Evolutionary conservation across 2,113 vertebrate species (phyloP).

Genomic region (Odocoileus hemionus): DNA sequence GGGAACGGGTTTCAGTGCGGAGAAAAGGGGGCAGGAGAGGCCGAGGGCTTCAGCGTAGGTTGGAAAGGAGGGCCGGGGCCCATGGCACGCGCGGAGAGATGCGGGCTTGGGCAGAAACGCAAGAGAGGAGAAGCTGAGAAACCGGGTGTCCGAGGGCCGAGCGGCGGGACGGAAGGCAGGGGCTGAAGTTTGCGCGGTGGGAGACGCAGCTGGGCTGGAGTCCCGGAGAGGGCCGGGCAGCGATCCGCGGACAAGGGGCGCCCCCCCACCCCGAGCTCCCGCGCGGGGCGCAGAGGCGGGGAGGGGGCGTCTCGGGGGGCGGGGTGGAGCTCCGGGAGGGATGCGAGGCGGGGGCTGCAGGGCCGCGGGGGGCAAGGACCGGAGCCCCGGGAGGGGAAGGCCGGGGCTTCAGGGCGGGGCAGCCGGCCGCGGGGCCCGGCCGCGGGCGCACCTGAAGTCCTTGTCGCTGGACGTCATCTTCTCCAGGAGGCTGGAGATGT

Average conservation of each 20-base stretch:
- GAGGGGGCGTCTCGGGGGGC: background rate
- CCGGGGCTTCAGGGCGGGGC: background rate
- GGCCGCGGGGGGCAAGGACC: background rate
- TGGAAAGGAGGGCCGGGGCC: background rate
- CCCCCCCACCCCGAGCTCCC: background rate
- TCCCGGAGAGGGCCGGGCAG: background rate
- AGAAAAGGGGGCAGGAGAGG: background rate
- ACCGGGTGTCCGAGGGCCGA: background rate
- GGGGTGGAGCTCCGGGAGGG: background rate
- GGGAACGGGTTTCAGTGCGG: background rate
- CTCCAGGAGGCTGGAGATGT: constrained; percentile 92
- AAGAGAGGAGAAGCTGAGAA: background rate
- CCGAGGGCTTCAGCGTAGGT: background rate
- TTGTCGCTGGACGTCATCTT: constrained; percentile 96
- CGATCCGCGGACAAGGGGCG: background rate
- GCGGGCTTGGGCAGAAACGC: background rate
- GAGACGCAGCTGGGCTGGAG: background rate
- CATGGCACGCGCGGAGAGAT: too few relatives aligned
- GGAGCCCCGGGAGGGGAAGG: background rate
- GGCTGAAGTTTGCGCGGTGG: background rate
- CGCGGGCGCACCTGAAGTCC: constrained; percentile 88
- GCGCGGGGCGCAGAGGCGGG: background rate
- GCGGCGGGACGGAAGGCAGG: constrained; percentile 76
- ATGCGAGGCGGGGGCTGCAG: background rate
- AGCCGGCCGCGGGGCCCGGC: background rate